Base-by-base conservation (phyloP, 2,888 invertebrate genomes). In the Tachina grossa region DNA sequence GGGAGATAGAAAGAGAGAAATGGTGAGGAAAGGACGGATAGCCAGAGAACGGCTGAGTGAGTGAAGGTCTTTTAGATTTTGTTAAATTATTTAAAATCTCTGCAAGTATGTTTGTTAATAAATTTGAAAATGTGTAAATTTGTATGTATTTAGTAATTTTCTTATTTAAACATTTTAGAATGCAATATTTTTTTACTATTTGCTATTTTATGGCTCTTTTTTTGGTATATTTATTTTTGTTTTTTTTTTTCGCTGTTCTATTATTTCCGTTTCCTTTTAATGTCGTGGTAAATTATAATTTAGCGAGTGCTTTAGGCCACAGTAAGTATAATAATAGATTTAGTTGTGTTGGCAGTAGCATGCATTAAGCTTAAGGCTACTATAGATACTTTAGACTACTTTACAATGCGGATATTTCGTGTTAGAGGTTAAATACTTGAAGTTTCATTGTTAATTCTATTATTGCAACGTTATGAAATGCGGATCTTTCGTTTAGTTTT, bases 231-330 rank as follows among this genome's bases (percentile, higher is more conserved):
- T 14, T 51, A 55, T 45, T 39, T 19, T 6, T 66, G 16, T 47
- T 16, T n/a, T 9, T 61, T 19, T n/a, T n/a, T 45, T 49, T 76
- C 65, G 69, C 65, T 59, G 22, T 79, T 53, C 59, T 79, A 49
- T 72, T 76, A 79, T 76, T 75, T 85, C 76, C 85, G 76, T 85
- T 83, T 83, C 79, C 79, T 76, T 68, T 85, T 68, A 74, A 77
- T 57, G 66, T 79, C 59, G 72, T 79, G 75, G 85, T 85, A 76
- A 85, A 79, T 85, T 85, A 85, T 85, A 83, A 85, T 85, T 80
- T 79, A 83, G 74, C 78, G 79, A 76, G 74, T 81, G 85, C 83
- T 72, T 79, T 55, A 80, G 80, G 85, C 85, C 76, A 76, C 81
- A 75, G 81, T 83, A 76, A 79, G 61, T 79, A 80, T 68, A 83